Percentiles rank a stretch among this genome's conserved stretches.
Evolutionary conservation across 2,113 vertebrate genomes (phyloP).

Genomic region (Drymodes brunneopygia): DNA sequence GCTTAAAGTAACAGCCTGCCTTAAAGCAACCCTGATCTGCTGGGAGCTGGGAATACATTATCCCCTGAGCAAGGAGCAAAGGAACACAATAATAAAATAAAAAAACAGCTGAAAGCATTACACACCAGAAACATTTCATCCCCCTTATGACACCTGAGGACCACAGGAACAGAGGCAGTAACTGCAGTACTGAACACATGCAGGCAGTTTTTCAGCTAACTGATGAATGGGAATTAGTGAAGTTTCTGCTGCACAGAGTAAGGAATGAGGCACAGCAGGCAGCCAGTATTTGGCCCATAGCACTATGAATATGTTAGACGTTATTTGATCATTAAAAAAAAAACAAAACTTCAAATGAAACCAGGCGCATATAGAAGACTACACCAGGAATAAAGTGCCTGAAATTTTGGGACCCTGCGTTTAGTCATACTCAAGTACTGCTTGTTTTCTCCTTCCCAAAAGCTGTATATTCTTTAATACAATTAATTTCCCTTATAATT

Average conservation of each 20-base stretch:
- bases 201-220: neutral
- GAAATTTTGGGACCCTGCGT: neutral
- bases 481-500: neutral
- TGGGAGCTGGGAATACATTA: accelerated
- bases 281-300: neutral
- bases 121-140: neutral
- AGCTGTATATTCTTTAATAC: neutral
- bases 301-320: neutral
- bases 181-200: neutral
- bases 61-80: neutral
- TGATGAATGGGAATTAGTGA: neutral
- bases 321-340: neutral
- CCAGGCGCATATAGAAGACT: neutral
- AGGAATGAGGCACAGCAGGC: neutral
- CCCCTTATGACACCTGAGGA: neutral
- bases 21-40: neutral
- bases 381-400: neutral
- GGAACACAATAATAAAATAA: neutral
- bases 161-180: neutral
- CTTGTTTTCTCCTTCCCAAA: neutral
- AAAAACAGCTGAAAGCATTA: neutral
- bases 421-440: neutral
- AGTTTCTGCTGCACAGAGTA: neutral
- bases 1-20: neutral
- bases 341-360: neutral